Percentiles rank a stretch among this genome's conserved stretches.
Evolutionary conservation across 2,888 invertebrate genomes (phyloP).

Genomic region (Helleia helle): DNA sequence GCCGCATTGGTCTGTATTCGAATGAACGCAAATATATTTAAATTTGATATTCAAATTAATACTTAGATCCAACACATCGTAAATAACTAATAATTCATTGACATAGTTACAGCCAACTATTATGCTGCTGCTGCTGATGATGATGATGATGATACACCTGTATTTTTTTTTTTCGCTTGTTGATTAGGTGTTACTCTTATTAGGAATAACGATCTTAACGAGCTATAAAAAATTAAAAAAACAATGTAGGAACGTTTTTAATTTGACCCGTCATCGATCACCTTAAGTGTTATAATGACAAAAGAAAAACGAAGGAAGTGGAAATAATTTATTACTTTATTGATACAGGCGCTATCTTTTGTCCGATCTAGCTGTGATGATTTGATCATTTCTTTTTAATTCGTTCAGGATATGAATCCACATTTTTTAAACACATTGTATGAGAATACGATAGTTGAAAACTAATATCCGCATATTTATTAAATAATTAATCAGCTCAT

Average conservation of each 20-base stretch:
- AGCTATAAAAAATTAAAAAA: neutral
- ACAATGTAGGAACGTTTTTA: slow-evolving; percentile 14
- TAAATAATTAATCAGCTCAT: neutral
- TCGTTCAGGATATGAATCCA: slow-evolving; percentile 36
- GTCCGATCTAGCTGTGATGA: slow-evolving; percentile 55
- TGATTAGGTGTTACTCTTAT: neutral
- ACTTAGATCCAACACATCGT: no score
- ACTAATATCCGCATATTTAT: slow-evolving; percentile 16
- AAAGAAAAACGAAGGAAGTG: slow-evolving; percentile 56
- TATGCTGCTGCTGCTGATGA: neutral
- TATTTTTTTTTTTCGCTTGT: neutral
- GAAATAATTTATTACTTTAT: slow-evolving; percentile 67
- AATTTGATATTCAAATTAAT: no score
- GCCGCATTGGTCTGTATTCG: no score
- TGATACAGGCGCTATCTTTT: slow-evolving; percentile 62
- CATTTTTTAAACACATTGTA: slow-evolving; percentile 28
- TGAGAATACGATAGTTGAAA: slow-evolving; percentile 23
- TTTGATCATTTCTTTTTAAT: slow-evolving; percentile 46
- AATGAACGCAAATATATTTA: no score
- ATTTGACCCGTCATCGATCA: slow-evolving; percentile 53
- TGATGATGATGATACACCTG: neutral
- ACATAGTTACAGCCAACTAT: no score
- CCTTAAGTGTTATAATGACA: slow-evolving; percentile 53
- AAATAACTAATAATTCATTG: no score
- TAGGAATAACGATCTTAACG: neutral